Conservation (phyloP, 2,888 invertebrate species). For the Yponomeuta sedellus region DNA sequence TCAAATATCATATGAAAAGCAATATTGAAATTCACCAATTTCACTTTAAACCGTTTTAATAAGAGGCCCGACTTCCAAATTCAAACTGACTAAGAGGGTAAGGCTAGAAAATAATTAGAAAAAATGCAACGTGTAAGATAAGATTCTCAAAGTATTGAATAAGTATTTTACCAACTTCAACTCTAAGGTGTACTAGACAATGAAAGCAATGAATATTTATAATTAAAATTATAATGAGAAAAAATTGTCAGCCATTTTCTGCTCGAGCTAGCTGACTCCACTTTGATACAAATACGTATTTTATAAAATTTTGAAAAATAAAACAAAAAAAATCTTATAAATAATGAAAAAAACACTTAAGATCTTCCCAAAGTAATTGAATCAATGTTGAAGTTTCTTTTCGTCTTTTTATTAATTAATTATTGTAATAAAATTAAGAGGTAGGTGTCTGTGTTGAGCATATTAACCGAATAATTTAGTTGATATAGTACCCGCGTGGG, state of each 20-base stretch:
- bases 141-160: constrained; percentile 69
- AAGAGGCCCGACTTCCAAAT: constrained; percentile 50
- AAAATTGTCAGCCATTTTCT: constrained; percentile 62
- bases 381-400: constrained; percentile 66
- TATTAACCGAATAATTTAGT: constrained; percentile 66
- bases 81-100: constrained; percentile 44
- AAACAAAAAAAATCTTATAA: constrained; percentile 29
- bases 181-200: constrained; percentile 60
- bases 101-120: constrained; percentile 64
- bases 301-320: constrained; percentile 51
- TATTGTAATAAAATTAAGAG: constrained; percentile 63
- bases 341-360: constrained; percentile 56
- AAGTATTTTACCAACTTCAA: constrained; percentile 73
- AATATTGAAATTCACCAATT: constrained; percentile 7
- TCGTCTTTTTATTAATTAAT: constrained; percentile 62
- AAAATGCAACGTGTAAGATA: constrained; percentile 55
- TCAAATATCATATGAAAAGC: constrained; percentile 10
- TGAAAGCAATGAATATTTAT: constrained; percentile 74
- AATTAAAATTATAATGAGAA: constrained; percentile 44
- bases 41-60: constrained; percentile 25
- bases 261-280: constrained; percentile 66
- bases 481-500: constrained; percentile 60
- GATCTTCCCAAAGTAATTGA: constrained; percentile 64
- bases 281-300: constrained; percentile 75
- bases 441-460: constrained; percentile 72